Base-by-base conservation (phyloP, 2,797 vertebrate genomes). In the Taenioides sp. region DNA sequence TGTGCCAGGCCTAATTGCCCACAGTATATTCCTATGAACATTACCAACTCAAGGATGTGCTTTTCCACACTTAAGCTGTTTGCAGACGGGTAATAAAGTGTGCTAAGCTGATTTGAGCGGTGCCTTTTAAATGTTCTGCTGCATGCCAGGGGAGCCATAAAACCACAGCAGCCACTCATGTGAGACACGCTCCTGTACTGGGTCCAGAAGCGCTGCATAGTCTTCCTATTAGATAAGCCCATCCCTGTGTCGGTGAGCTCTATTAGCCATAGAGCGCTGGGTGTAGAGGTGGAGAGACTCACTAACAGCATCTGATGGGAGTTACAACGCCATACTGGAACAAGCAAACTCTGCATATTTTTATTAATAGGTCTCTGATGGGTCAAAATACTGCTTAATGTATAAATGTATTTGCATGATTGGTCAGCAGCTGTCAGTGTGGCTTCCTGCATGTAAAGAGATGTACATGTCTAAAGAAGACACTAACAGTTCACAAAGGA, bases 61-160 rank as follows among this genome's bases (percentile, higher is more conserved):
- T 88, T 78, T 79, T 80, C 87, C 87, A 90, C 88, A 87, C 89
- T 91, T 91, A 86, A 86, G 80, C 80, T 91, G 86, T 92, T 91
- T 91, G 87, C 83, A 89, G 86, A 91, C 80, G 84, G 84, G 84
- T 87, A 87, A 90, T 92, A 91, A 91, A 91, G 83, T 85, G 86
- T 82, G 80, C 84, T 84, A 86, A 88, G 88, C 89, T 85, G 85
- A 82, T 91, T 88, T 87, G 83, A 89, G 87, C 81, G 70, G 71
- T 86, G 87, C 82, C 83, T 90, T 91, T 90, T 87, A 88, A 88
- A 87, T 88, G 89, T 89, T 88, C 78, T 65, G 58, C 77, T 82
- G 59, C 71, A 82, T 77, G 78, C 75, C 87, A 79, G 78, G 87
- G 87, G 88, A 89, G 82, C 81, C 68, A 82, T 87, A 89, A 86